Evolutionary conservation across 2,113 vertebrate genomes (phyloP).

Genomic region (Merops nubicus): DNA sequence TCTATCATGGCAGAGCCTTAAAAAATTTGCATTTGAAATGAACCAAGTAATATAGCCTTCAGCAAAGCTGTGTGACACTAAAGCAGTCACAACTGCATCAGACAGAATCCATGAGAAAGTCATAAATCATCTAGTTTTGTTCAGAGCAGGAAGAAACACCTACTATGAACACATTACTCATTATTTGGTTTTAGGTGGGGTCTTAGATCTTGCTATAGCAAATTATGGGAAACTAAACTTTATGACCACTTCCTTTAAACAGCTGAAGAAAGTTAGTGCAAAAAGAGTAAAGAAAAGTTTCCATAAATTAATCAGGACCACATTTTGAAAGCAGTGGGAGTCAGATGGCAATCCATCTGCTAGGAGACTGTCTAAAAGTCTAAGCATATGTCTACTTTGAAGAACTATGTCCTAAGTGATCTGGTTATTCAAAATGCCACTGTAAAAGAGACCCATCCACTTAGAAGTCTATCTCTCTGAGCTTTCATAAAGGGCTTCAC

Average conservation of each 20-base stretch:
- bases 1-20: not conserved
- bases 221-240: not conserved
- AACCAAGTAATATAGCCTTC: not conserved
- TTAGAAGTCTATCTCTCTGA: not conserved
- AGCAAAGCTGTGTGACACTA: not conserved
- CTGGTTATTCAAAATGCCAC: not conserved
- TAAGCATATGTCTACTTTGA: not conserved
- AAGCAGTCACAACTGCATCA: not conserved
- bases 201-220: not conserved
- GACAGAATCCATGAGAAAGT: not conserved
- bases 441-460: not conserved
- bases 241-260: not conserved
- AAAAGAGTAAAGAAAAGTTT: not conserved
- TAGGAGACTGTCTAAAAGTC: not conserved
- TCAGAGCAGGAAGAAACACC: not conserved
- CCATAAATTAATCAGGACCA: fast-evolving
- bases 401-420: not conserved
- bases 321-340: not conserved
- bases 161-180: not conserved
- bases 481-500: not conserved
- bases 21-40: not conserved
- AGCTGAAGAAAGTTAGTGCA: not conserved
- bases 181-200: not conserved
- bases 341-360: not conserved
- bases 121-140: not conserved